Conservation (phyloP, 1,140 invertebrate species). For the Brachionus manjavacas region DNA sequence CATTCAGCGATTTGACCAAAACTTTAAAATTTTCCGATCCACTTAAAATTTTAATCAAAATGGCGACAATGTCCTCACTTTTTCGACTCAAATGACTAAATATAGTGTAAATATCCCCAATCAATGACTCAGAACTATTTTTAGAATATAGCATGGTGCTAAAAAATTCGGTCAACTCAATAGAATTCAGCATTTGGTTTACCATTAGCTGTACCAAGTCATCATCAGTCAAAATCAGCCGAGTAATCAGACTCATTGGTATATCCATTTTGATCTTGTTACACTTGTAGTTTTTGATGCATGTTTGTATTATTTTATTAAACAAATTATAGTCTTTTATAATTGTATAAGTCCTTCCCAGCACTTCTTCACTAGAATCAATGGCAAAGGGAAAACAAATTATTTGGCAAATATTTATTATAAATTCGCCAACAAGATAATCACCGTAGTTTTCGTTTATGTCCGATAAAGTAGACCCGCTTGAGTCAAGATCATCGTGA, state of each 20-base stretch:
- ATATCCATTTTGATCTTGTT: slow-evolving; percentile 21
- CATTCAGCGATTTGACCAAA: background rate
- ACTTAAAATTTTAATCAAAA: slow-evolving; percentile 8
- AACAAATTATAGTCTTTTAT: slow-evolving; percentile 40
- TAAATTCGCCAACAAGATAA: slow-evolving; percentile 11
- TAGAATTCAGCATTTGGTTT: background rate
- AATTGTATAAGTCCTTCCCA: background rate
- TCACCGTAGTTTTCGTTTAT: slow-evolving; percentile 10
- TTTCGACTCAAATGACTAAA: slow-evolving; percentile 40
- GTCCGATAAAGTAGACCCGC: background rate
- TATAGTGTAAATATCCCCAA: slow-evolving; percentile 10
- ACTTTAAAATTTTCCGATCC: slow-evolving; percentile 21
- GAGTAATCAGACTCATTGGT: slow-evolving; percentile 3
- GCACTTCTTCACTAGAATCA: slow-evolving; percentile 1
- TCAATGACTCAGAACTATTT: background rate
- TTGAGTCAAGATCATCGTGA: background rate
- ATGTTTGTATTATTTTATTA: slow-evolving; percentile 28
- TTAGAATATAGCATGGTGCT: background rate
- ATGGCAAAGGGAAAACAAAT: slow-evolving; percentile 41
- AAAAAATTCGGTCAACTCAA: background rate
- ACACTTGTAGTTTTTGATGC: background rate
- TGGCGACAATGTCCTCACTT: slow-evolving; percentile 8
- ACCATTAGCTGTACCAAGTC: slow-evolving; percentile 37
- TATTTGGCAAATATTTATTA: slow-evolving; percentile 27
- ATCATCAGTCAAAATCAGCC: slow-evolving; percentile 9